Evolutionary conservation across 2,797 vertebrate species (phyloP).

Genomic region (Decapterus maruadsi): DNA sequence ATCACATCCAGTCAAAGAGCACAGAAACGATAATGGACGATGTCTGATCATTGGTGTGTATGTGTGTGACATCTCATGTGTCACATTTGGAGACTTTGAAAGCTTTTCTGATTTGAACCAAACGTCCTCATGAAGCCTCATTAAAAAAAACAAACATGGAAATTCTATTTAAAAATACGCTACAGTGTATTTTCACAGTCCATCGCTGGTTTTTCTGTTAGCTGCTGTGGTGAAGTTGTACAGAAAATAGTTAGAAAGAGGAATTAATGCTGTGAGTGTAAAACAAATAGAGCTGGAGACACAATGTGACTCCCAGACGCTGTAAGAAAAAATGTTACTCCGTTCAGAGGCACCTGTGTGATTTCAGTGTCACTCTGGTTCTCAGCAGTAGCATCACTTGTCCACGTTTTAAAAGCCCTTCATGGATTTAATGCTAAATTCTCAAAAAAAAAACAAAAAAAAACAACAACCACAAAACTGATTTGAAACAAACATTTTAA

Average conservation of each 20-base stretch:
- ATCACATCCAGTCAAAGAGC: slow-evolving; percentile 6
- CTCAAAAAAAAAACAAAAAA: not conserved
- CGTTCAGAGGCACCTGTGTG: slow-evolving; percentile 43
- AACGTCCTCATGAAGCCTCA: slow-evolving; percentile 12
- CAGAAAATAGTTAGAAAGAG: slow-evolving; percentile 15
- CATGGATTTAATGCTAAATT: slow-evolving; percentile 11
- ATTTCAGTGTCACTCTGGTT: slow-evolving; percentile 9
- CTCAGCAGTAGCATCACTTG: not conserved
- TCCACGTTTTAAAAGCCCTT: slow-evolving; percentile 23
- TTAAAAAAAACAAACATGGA: slow-evolving; percentile 3
- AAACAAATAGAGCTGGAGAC: slow-evolving; percentile 25
- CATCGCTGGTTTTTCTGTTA: slow-evolving; percentile 16
- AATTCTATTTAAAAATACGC: slow-evolving; percentile 37
- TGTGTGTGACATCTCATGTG: not conserved
- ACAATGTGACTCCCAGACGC: not conserved
- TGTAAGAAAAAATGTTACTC: slow-evolving; percentile 26
- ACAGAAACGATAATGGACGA: slow-evolving; percentile 8
- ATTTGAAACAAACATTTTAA: not conserved
- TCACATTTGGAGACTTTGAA: slow-evolving; percentile 4
- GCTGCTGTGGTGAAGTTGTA: slow-evolving; percentile 34
- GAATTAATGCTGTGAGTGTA: slow-evolving; percentile 55
- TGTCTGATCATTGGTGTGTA: no score
- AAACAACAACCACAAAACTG: not conserved
- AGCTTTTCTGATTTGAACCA: slow-evolving; percentile 27
- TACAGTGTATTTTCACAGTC: slow-evolving; percentile 21